phyloP scores from a whole-genome alignment of 2,797 vertebrate genomes.

The Acomys russatus region DNA sequence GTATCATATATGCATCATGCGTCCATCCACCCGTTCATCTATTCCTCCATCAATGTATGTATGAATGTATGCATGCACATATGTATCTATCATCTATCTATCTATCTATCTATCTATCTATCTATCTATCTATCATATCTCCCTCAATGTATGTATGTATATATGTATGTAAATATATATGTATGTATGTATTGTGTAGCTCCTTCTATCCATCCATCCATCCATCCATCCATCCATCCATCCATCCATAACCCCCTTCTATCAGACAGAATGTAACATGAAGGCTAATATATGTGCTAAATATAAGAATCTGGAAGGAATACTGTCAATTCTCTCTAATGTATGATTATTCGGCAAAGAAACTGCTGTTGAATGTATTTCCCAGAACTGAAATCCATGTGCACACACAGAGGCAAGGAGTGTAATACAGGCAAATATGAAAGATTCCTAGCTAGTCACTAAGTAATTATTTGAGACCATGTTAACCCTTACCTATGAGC shows the following conservation, averaged over 20 bases:
- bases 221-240: background rate
- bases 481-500: background rate
- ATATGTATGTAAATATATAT: background rate
- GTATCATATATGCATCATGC: background rate
- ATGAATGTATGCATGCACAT: background rate
- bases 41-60: too few species aligned
- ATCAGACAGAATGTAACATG: background rate
- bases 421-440: background rate
- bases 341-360: slow-evolving; percentile 23
- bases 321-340: background rate
- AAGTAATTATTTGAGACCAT: background rate
- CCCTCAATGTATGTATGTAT: background rate
- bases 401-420: background rate
- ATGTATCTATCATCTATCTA: too few species aligned
- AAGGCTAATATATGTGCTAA: background rate
- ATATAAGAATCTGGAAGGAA: background rate
- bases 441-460: background rate
- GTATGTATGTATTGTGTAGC: background rate
- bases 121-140: background rate
- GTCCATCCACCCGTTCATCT: background rate
- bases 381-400: slow-evolving; percentile 8
- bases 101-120: background rate
- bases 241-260: background rate
- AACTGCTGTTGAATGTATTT: background rate
- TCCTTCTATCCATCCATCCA: background rate